Conservation (phyloP, 2,888 invertebrate genomes). For the Drosophila melanosoma region DNA sequence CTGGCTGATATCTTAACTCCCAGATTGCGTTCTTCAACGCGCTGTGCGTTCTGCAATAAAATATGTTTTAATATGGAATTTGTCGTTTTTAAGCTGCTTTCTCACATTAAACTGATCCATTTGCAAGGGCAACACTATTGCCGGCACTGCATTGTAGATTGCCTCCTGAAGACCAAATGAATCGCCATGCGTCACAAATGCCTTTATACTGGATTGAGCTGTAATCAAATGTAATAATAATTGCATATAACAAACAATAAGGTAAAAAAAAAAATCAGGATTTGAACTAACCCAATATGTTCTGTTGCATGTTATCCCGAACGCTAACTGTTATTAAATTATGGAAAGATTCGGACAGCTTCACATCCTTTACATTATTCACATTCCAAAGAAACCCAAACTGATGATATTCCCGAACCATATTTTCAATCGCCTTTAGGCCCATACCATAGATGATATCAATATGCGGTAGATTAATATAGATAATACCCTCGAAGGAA, state of each 20-base stretch:
- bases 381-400: conserved; percentile 84
- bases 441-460: conserved; percentile 61
- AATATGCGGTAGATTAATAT: conserved; percentile 75
- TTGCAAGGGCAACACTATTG: conserved; percentile 77
- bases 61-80: background rate
- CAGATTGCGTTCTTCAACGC: conserved; percentile 52
- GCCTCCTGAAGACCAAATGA: conserved; percentile 80
- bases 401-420: conserved; percentile 71
- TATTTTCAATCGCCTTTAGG: conserved; percentile 58
- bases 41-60: conserved; percentile 58
- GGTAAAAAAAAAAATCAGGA: rapidly evolving
- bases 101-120: conserved; percentile 78
- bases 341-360: conserved; percentile 42
- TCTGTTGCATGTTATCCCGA: conserved; percentile 60
- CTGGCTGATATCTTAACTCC: conserved; percentile 42
- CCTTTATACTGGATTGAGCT: conserved; percentile 73
- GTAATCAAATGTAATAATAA: background rate
- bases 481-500: conserved; percentile 78
- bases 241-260: background rate
- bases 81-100: background rate
- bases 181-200: conserved; percentile 80
- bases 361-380: conserved; percentile 47
- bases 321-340: conserved; percentile 52
- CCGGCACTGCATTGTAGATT: conserved; percentile 77
- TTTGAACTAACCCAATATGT: conserved; percentile 65